Conservation (phyloP, 2,113 vertebrate genomes). For the Polypterus bichir region DNA sequence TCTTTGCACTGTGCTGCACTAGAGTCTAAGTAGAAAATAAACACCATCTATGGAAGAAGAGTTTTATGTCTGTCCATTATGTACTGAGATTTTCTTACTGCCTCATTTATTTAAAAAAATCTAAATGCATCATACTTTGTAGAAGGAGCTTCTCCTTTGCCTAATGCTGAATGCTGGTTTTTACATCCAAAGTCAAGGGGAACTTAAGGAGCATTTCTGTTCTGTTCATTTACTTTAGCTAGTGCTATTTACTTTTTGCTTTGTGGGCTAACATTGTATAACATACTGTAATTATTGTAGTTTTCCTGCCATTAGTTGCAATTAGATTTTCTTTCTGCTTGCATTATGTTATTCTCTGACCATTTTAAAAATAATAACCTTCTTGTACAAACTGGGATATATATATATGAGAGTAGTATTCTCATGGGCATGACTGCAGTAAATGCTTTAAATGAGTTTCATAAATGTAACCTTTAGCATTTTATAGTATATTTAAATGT, state of each 20-base stretch:
- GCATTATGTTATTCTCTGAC: no score
- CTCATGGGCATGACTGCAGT: no score
- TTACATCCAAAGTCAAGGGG: slow-evolving; percentile 34
- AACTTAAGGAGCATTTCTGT: slow-evolving; percentile 46
- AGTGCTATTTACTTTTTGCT: slow-evolving; percentile 44
- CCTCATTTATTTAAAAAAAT: slow-evolving; percentile 49
- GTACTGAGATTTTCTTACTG: slow-evolving; percentile 36
- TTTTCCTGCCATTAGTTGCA: no score
- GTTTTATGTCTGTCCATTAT: slow-evolving; percentile 44
- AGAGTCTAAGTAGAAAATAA: slow-evolving; percentile 4
- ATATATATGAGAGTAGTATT: no score
- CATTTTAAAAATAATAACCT: no score
- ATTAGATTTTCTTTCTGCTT: no score
- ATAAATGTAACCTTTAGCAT: no score
- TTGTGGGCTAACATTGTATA: slow-evolving; percentile 52
- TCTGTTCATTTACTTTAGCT: slow-evolving; percentile 36
- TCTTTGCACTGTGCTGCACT: slow-evolving; percentile 23
- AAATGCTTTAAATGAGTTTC: no score
- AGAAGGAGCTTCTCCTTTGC: slow-evolving; percentile 33
- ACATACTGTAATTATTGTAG: background rate
- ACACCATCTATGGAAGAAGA: no score
- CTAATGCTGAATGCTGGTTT: slow-evolving; percentile 44
- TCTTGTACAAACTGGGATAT: no score
- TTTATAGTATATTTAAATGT: no score
- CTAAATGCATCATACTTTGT: slow-evolving; percentile 34